These are phyloP conservation scores for Nemapogon koenigi DNA, from an alignment of 2,888 invertebrate genomes.

Conservation along the genomic window DNA sequence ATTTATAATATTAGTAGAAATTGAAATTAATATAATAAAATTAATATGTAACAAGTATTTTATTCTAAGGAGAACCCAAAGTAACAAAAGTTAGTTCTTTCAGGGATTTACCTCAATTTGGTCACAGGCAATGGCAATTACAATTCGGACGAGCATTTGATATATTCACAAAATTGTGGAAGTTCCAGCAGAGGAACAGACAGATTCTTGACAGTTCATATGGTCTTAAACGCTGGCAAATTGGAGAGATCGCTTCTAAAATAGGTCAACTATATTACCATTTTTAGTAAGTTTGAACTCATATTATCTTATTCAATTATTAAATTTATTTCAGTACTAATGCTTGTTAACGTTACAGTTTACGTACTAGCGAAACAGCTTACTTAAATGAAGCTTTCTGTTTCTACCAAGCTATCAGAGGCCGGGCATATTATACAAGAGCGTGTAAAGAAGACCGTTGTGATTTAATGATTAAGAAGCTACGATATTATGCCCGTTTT, in stretches of 20 bases:
- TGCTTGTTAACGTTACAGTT: slow-evolving; percentile 59
- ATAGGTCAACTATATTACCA: slow-evolving; percentile 98
- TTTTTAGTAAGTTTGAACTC: slow-evolving; percentile 81
- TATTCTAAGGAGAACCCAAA: background rate
- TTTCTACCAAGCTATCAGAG: slow-evolving; percentile 94
- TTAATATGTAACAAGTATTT: background rate
- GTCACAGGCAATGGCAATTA: slow-evolving; percentile 97
- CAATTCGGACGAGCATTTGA: slow-evolving; percentile 97
- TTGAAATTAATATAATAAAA: too few relatives aligned
- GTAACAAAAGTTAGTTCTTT: slow-evolving; percentile 15
- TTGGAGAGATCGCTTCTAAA: slow-evolving; percentile 97
- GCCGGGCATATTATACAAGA: slow-evolving; percentile 92
- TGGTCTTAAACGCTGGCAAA: slow-evolving; percentile 96
- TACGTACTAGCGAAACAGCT: slow-evolving; percentile 95
- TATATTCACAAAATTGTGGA: slow-evolving; percentile 97
- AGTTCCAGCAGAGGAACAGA: slow-evolving; percentile 96
- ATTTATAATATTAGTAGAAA: too few relatives aligned
- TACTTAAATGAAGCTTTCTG: slow-evolving; percentile 96
- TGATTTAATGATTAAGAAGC: slow-evolving; percentile 96
- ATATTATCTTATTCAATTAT: slow-evolving; percentile 1
- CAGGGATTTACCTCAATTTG: slow-evolving; percentile 96
- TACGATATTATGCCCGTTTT: slow-evolving; percentile 93
- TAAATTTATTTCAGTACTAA: slow-evolving; percentile 5
- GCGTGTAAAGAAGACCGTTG: slow-evolving; percentile 93
- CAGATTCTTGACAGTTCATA: slow-evolving; percentile 90